Conservation (phyloP, 1,140 invertebrate species). For the Wasmannia auropunctata region DNA sequence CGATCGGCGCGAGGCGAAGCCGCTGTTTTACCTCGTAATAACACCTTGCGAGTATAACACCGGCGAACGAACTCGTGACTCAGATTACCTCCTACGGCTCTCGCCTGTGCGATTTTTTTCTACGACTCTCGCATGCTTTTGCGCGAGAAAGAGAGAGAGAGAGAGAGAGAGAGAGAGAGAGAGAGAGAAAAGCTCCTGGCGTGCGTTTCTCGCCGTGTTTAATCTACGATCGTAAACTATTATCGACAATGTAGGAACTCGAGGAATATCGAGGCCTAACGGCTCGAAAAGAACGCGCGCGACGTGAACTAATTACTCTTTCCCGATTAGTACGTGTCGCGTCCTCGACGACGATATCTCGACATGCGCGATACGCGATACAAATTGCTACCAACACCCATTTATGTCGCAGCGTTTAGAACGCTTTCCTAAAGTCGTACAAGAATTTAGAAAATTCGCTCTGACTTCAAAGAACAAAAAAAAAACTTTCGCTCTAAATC, state of each 20-base stretch:
- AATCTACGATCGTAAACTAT: constrained; percentile 40
- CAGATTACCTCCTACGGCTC: not conserved
- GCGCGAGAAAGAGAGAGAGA: not conserved
- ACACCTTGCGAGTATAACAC: constrained; percentile 38
- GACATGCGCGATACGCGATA: constrained; percentile 11
- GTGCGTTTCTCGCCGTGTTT: not conserved
- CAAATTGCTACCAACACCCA: not conserved
- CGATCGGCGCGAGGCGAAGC: not conserved
- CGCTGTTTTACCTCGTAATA: constrained; percentile 36
- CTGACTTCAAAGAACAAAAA: no score
- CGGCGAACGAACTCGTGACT: not conserved
- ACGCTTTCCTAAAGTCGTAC: not conserved
- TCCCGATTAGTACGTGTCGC: constrained; percentile 29
- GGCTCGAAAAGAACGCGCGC: constrained; percentile 14
- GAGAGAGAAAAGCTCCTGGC: not conserved
- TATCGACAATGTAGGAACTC: constrained; percentile 13
- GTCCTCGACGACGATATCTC: constrained; percentile 29
- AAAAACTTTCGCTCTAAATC: no score
- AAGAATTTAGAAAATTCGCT: not conserved
- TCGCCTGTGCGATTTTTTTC: not conserved
- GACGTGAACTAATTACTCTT: constrained; percentile 33
- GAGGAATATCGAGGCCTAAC: constrained; percentile 12
- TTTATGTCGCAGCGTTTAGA: not conserved
- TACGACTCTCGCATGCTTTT: not conserved
- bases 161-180: no score